Base-by-base conservation (phyloP, 2,888 invertebrate species). In the Ischnura elegans region DNA sequence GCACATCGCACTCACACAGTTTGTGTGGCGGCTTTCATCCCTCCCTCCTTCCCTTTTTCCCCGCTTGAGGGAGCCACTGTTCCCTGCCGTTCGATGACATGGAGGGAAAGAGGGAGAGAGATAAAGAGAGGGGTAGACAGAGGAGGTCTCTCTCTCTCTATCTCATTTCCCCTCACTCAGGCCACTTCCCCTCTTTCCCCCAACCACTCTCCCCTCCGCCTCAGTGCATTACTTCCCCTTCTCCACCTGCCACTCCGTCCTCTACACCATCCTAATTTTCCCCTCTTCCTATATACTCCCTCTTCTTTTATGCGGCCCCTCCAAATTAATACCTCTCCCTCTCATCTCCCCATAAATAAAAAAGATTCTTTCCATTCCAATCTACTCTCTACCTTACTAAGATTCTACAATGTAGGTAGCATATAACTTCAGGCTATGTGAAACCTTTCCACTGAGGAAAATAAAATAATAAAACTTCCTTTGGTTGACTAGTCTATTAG, bases 301-400 rank as follows among this genome's bases (percentile, higher is more conserved):
- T 13, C 29, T 13, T 61, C 45, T n/a, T n/a, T n/a, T n/a, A n/a
- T n/a, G n/a, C 42, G 8, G 13, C 29, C 43, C 66, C 21, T 87
- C n/a, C 19, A 13, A 55, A 29, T 85, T 93, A n/a, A n/a, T n/a
- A n/a, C 36, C 45, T 4, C 43, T 43, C 21, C 42, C 87, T 61
- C 10, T 16, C 43, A 13, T 8, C 13, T 51, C 51, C 51, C 51
- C n/a, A n/a, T 51, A 51, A 51, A 19, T 51, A 19, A 10, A 13
- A 13, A 13, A 13, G 13, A 51, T 51, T 51, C 51, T 93, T n/a
- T 21, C 76, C 45, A 46, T 45, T 42, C 85, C 93, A n/a, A 19
- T 84, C 66, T 45, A 55, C 85, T 8, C 84, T 21, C 84, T 94
- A 45, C 45, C 13, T 93, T 47, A 93, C n/a, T n/a, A n/a, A n/a